A percentile compares a stretch with the other conserved stretches of the same genome.
Evolutionary conservation across 2,113 vertebrate species (phyloP).

Genomic region (Nematolebias whitei): DNA sequence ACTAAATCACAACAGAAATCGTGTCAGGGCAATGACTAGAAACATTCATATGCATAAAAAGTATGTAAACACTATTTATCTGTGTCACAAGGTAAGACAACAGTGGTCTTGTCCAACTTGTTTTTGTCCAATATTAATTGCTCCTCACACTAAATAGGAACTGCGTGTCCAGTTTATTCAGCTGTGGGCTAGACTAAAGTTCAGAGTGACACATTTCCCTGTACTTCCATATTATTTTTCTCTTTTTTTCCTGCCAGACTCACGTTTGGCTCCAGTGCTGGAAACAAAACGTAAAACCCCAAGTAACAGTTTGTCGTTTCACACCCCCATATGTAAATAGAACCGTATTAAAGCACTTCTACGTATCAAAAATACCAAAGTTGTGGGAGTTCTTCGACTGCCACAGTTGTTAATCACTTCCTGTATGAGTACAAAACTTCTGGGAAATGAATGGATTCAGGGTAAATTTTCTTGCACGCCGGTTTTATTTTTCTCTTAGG

Average conservation of each 20-base stretch:
- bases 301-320: constrained; percentile 62
- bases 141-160: constrained; percentile 30
- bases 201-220: constrained; percentile 59
- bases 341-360: constrained; percentile 64
- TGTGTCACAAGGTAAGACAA: no score
- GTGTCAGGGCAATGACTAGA: no score
- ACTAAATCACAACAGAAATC: no score
- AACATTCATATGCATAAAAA: no score
- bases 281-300: constrained; percentile 71
- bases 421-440: constrained; percentile 58
- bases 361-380: constrained; percentile 51
- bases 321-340: constrained; percentile 72
- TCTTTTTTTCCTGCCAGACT: constrained; percentile 57
- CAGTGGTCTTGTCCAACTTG: neutral
- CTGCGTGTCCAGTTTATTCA: constrained; percentile 39
- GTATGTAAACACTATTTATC: no score
- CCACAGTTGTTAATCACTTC: constrained; percentile 75
- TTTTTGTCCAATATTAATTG: neutral
- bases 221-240: constrained; percentile 43
- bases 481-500: constrained; percentile 31
- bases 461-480: constrained; percentile 38
- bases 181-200: constrained; percentile 30
- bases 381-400: constrained; percentile 45
- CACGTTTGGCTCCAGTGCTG: constrained; percentile 57
- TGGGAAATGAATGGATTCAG: constrained; percentile 64